Percentiles rank a stretch among this genome's conserved stretches.
Evolutionary conservation across 2,797 vertebrate species (phyloP).

Genomic region (Nyctalus aviator): DNA sequence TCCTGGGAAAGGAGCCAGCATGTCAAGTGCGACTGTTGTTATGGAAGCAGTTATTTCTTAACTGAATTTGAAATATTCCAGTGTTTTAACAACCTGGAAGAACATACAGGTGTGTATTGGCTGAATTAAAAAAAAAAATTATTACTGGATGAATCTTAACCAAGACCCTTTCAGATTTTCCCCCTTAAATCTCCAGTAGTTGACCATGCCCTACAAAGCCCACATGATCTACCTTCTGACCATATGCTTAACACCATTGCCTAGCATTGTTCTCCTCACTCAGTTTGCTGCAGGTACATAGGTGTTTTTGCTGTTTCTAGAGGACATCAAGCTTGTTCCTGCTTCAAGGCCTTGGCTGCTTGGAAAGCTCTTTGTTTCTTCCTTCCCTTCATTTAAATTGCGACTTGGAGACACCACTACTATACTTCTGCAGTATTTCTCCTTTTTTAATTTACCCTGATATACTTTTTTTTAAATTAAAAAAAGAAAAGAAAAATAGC

Average conservation of each 20-base stretch:
- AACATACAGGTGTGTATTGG: neutral
- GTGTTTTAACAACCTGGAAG: conserved; percentile 16
- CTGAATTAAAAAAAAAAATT: neutral
- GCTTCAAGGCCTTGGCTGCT: neutral
- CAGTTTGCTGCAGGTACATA: neutral
- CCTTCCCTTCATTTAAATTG: neutral
- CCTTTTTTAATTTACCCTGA: neutral
- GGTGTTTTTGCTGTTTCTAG: neutral
- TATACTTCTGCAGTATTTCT: neutral
- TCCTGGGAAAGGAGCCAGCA: conserved; percentile 27
- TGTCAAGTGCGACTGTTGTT: neutral
- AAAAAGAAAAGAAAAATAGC: neutral
- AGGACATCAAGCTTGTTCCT: neutral
- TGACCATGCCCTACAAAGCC: neutral
- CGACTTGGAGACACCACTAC: neutral
- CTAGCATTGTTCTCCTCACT: neutral
- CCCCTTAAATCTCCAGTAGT: neutral
- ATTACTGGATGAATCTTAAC: neutral
- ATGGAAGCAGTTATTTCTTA: conserved; percentile 4
- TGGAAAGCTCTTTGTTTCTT: neutral
- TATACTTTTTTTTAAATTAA: neutral
- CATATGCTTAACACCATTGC: neutral
- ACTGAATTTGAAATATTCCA: neutral
- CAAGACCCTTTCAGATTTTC: neutral
- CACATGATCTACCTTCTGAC: neutral